Evolutionary conservation across 1,140 invertebrate species (phyloP), one percentile per base, ranked within the genome.

Genomic region (Leptinotarsa undecemlineata): DNA sequence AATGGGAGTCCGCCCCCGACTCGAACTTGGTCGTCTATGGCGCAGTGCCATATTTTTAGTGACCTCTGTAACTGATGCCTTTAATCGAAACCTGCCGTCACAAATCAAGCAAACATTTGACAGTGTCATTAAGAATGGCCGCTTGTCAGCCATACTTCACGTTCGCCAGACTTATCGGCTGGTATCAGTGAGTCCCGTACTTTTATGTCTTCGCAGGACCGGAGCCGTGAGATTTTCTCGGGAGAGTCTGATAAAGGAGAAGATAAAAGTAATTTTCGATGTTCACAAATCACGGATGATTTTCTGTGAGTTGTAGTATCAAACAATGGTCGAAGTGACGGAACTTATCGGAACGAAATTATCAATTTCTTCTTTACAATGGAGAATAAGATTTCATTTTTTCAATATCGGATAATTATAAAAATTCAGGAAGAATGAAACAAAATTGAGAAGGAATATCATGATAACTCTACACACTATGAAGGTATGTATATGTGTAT

Each of bases 11-110:
- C 51, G 51, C 51, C 51, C n/a, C 51, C 51, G 51, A 57, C 15
- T 57, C 51, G 51, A 57, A 17, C 51, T 47, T 17, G 68, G 33
- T 48, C 21, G 21, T 64, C 62, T 60, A 72, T 77, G 77, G 77
- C 75, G 73, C 64, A 73, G 75, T 75, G 80, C 77, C 75, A 81
- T 81, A 81, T 81, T 81, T 80, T 77, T 76, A 74, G 74, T 75
- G 67, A 78, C 76, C 76, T 78, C 83, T 82, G 82, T 82, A 84
- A 84, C 78, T 84, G 83, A 84, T 83, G 82, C 82, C 82, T 82
- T 84, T 84, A 84, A 84, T 84, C 83, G 82, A 84, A 83, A 83
- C 79, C 81, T 81, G 79, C 78, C 82, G 81, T 84, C 83, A 84
- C 83, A 84, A 84, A 84, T 84, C 83, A 84, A 80, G 74, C 80